Evolutionary conservation across 64 coral and sea anemone species (phyloP), one percentile per base, ranked within the genome.

Genomic region (Montipora capricornis): DNA sequence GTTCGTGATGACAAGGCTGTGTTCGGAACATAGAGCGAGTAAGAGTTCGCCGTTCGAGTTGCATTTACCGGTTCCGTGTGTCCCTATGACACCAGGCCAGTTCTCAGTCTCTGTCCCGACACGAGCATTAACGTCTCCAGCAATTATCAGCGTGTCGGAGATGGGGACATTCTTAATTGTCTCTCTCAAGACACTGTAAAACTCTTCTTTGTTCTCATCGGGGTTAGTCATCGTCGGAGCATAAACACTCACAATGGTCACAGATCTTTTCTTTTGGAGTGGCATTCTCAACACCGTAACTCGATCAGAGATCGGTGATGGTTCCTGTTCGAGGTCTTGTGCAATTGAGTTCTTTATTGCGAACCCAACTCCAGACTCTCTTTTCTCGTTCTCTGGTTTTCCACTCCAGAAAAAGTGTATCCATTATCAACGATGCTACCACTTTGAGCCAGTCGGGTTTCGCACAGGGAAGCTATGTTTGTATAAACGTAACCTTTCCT

Each of bases 311-410:
- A 66, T 67, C 8, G 82, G 4, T 58, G 51, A 62, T n/a, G 81
- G 4, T 29, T 13, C 8, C 29, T 55, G 51, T 29, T 64, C 51
- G 8, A 60, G 81, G 51, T 19, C 29, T 64, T 22, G 8, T 6
- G 45, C 55, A 16, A 83, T 13, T 29, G 14, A 16, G 26, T 80
- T 80, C 51, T 50, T 20, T 44, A 80, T 80, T 20, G 77, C 77
- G 51, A 80, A 80, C 26, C 77, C 77, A 20, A 44, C 81, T 14
- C 81, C 81, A 52, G 81, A 84, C 81, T 84, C 47, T 84, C 53
- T 50, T 52, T 87, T 87, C 66, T 13, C 50, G 9, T 61, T 70
- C 20, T 87, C 53, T 57, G 53, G 53, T 57, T 57, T 57, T 57
- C 53, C 53, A 57, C 53, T 57, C 53, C 53, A 57, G 53, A 57